phyloP scores from a whole-genome alignment of 2,113 vertebrate species.

The Hylia prasina region DNA sequence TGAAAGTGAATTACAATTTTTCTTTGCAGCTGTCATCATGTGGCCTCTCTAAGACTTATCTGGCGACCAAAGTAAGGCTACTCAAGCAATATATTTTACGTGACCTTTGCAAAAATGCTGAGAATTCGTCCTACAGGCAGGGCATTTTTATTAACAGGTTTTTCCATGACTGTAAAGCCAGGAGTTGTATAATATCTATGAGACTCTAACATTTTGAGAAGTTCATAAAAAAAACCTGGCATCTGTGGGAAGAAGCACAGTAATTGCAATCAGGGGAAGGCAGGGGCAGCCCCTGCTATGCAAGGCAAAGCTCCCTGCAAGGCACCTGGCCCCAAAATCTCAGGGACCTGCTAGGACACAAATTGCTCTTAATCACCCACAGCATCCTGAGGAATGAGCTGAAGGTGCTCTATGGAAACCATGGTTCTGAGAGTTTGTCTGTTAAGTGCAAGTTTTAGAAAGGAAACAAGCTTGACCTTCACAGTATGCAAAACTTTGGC shows the following conservation, averaged over 20 bases:
- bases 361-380: neutral
- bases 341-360: neutral
- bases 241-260: neutral
- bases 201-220: neutral
- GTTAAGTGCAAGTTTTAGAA: neutral
- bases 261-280: neutral
- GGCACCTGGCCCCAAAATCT: rapidly evolving
- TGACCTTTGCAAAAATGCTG: constrained; percentile 43
- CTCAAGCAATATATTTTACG: neutral
- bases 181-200: neutral
- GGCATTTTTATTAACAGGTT: neutral
- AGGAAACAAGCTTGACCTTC: constrained; percentile 28
- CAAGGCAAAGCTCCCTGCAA: neutral
- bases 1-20: constrained; percentile 2
- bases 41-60: constrained; percentile 8
- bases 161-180: neutral
- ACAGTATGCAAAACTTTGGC: constrained; percentile 40
- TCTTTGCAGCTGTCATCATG: neutral
- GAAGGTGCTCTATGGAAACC: neutral
- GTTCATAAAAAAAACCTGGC: neutral
- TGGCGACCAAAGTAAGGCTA: neutral
- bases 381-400: neutral
- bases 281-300: neutral
- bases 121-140: neutral
- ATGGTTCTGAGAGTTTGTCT: neutral